Base-by-base conservation (phyloP, 2,797 vertebrate genomes). In the Natrix natrix region DNA sequence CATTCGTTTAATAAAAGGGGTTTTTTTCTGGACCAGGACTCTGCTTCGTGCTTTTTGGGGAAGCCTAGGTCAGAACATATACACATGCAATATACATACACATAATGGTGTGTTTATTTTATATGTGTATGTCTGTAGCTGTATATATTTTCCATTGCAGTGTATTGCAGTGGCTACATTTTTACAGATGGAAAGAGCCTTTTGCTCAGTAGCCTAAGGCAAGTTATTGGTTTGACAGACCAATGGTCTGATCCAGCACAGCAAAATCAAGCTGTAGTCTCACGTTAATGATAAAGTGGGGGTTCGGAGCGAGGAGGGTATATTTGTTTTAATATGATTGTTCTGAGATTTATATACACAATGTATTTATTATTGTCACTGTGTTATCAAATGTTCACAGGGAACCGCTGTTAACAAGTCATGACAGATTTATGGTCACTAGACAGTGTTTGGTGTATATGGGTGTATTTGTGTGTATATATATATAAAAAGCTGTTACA, bases 171-270 rank as follows among this genome's bases (percentile, higher is more conserved):
- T 89, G 94, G 91, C 94, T 94, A 92, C 92, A 74, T 74, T 94
- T 66, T 95, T 94, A 89, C 74, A 83, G 91, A 61, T 86, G 93
- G 91, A 94, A 94, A 95, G 95, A 93, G 92, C 94, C 94, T 96
- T 94, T 92, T 93, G 94, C 96, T 95, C 94, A 92, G 93, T 97
- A 96, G 96, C 96, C 96, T 20, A 96, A 95, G 96, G 97, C 96
- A 95, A 94, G 95, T 95, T 95, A 93, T 96, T 94, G 96, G 95
- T 95, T 97, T 97, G 96, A 97, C 93, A 96, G 94, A 97, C 96
- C 95, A 97, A 96, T 97, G 95, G 95, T 95, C 1, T 93, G 96
- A 97, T 95, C 93, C 93, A 96, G 94, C 96, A 96, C 95, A 97
- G 95, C 95, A 92, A 93, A 48, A 90, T 22, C 61, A 94, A 17